phyloP scores from a whole-genome alignment of 2,888 invertebrate species.

The Drosophila setosimentum region DNA sequence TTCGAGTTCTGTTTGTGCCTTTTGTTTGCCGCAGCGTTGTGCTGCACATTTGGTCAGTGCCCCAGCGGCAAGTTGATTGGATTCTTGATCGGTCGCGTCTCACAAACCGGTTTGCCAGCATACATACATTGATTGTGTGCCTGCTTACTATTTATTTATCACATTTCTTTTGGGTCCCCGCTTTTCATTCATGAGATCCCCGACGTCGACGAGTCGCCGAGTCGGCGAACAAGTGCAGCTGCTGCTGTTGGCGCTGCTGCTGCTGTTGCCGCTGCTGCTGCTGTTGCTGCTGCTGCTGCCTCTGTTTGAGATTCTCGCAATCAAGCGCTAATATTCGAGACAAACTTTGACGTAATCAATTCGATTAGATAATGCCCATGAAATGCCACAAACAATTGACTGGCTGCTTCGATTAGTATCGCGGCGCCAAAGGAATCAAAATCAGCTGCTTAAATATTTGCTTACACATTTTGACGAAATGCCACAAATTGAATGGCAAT shows the following conservation, averaged over 20 bases:
- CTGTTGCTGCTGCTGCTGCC: slow-evolving; percentile 3
- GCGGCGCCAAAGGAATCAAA: slow-evolving; percentile 59
- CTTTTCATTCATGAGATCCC: slow-evolving; percentile 65
- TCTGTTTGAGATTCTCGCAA: slow-evolving; percentile 42
- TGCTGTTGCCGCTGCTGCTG: neutral
- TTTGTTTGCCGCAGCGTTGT: slow-evolving; percentile 55
- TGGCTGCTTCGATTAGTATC: slow-evolving; percentile 45
- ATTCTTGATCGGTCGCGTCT: slow-evolving; percentile 66
- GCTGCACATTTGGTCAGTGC: slow-evolving; percentile 68
- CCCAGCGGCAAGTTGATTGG: slow-evolving; percentile 74
- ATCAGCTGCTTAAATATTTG: neutral
- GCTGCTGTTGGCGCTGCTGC: too few relatives aligned
- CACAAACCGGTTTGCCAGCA: slow-evolving; percentile 53
- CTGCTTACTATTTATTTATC: slow-evolving; percentile 78
- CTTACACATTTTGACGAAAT: neutral
- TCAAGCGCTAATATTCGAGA: slow-evolving; percentile 68
- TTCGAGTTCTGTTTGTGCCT: slow-evolving; percentile 52
- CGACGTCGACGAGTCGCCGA: neutral
- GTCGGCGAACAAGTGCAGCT: slow-evolving; percentile 60
- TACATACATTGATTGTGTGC: slow-evolving; percentile 11
- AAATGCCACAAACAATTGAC: slow-evolving; percentile 51
- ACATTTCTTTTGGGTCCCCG: slow-evolving; percentile 58
- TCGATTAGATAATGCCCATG: slow-evolving; percentile 75
- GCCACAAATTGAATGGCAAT: neutral
- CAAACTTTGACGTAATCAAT: slow-evolving; percentile 77